Base-by-base conservation (phyloP, 2,113 vertebrate species). In the Microtus pennsylvanicus region DNA sequence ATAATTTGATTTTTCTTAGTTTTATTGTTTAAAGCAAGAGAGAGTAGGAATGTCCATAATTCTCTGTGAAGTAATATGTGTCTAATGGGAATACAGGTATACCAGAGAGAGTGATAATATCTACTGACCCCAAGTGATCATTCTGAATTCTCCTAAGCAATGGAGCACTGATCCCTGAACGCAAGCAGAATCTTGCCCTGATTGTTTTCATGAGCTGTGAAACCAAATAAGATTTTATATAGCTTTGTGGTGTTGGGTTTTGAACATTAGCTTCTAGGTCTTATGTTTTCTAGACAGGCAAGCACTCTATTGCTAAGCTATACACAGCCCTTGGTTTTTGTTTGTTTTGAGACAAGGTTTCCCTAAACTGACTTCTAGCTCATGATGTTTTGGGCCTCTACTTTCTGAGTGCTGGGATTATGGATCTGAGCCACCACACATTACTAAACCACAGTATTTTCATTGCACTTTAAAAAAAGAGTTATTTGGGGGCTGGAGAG, bases 1-100 rank as follows among this genome's bases (percentile, higher is more conserved):
- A 52, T 88, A 96, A 94, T 47, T 96, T 95, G 94, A 85, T 86
- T 97, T 96, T 93, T 88, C 80, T 85, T 65, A 96, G 88, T 74
- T 96, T 90, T 74, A 69, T 90, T 93, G 12, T 90, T 85, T 93
- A 94, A 96, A 80, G 61, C 38, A 93, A 52, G 86, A 89, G 65
- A 89, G 72, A 92, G 30, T 13, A 95, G 16, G 21, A 67, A 76
- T 80, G 65, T 24, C 28, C 30, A 17, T 82, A 92, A 93, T 95
- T 95, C 70, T 92, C 80, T 58, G 24, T 82, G 83, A 95, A 93
- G 33, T 86, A 77, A 38, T 89, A 81, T 80, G 47, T 78, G 30
- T 38, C 38, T 89, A 92, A 82, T 33, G 58, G 67, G 26, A 75
- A 63, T 47, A 45, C 50, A 70, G 33, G 52, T 47, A 90, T 81